These are phyloP conservation scores for Trinorchestia longiramus DNA, from an alignment of 1,140 invertebrate species.

Conservation along the genomic window DNA sequence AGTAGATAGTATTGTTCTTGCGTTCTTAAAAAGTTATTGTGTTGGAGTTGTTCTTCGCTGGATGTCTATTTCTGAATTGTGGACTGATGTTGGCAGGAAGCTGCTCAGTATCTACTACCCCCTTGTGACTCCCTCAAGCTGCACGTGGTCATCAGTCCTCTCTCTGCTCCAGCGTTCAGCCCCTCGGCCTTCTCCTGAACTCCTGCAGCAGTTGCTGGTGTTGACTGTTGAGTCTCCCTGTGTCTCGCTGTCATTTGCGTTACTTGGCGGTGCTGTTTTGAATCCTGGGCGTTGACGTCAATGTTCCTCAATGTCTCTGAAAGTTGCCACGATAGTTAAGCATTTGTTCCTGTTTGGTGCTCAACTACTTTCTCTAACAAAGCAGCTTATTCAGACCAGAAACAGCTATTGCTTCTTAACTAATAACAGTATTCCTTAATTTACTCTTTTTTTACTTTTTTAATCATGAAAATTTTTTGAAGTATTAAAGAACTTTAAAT, in stretches of 20 bases:
- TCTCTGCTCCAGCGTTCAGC: constrained; percentile 61
- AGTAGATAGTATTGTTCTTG: too few relatives aligned
- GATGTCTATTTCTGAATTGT: not conserved
- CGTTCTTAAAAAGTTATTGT: not conserved
- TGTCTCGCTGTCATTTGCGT: too few relatives aligned
- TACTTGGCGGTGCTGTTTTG: not conserved
- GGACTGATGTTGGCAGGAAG: constrained; percentile 55
- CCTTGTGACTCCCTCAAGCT: constrained; percentile 65
- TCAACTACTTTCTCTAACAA: not conserved
- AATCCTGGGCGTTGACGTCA: not conserved
- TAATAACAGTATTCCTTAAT: not conserved
- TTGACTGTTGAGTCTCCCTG: not conserved
- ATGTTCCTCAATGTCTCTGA: not conserved
- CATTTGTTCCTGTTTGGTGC: not conserved
- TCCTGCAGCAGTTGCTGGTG: not conserved
- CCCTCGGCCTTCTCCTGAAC: constrained; percentile 58
- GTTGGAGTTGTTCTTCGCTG: not conserved
- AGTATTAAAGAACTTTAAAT: too few relatives aligned
- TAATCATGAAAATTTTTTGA: too few relatives aligned
- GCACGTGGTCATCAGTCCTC: constrained; percentile 65
- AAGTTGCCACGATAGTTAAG: not conserved
- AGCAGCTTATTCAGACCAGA: not conserved
- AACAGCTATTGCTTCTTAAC: not conserved
- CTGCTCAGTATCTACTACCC: constrained; percentile 62
- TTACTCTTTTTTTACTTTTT: not conserved